Percentiles rank a stretch among this genome's conserved stretches.
These are phyloP conservation scores for Siphamia tubifer DNA, from an alignment of 2,113 vertebrate species.

Conservation along the genomic window DNA sequence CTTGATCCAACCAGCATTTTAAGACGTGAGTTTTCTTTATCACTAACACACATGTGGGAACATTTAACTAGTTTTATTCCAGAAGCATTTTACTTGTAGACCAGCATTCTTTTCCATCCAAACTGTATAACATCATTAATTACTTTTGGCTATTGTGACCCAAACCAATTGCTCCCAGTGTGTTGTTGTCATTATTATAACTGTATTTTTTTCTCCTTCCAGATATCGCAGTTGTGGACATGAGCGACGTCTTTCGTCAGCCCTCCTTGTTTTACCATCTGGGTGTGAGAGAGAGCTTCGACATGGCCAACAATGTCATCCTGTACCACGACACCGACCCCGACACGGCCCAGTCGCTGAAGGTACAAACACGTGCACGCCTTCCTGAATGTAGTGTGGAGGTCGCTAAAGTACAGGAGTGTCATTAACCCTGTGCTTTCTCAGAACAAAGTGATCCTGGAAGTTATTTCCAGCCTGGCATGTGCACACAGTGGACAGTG, in stretches of 20 bases:
- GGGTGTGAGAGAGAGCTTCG: conserved; percentile 93
- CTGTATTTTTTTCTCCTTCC: conserved; percentile 36
- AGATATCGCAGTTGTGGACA: conserved; percentile 96
- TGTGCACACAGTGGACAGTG: neutral
- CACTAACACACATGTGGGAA: no score
- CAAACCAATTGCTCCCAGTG: no score
- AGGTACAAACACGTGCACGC: conserved; percentile 78
- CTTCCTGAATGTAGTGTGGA: neutral
- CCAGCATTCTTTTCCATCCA: no score
- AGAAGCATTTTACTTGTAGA: no score
- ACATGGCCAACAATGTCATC: conserved; percentile 96
- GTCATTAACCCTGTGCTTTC: conserved; percentile 12
- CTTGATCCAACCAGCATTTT: no score
- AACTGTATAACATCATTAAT: no score
- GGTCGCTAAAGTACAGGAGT: neutral
- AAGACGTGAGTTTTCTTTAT: no score
- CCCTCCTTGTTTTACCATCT: conserved; percentile 95
- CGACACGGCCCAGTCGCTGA: conserved; percentile 89
- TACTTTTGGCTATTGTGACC: no score
- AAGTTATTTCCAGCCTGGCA: conserved; percentile 48
- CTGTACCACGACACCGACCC: conserved; percentile 90
- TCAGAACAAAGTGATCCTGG: conserved; percentile 38
- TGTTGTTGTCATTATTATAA: neutral
- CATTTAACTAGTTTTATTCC: no score
- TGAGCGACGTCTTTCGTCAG: conserved; percentile 92